Base-by-base conservation (phyloP, 2,888 invertebrate genomes). In the Drosophila niveifrons region DNA sequence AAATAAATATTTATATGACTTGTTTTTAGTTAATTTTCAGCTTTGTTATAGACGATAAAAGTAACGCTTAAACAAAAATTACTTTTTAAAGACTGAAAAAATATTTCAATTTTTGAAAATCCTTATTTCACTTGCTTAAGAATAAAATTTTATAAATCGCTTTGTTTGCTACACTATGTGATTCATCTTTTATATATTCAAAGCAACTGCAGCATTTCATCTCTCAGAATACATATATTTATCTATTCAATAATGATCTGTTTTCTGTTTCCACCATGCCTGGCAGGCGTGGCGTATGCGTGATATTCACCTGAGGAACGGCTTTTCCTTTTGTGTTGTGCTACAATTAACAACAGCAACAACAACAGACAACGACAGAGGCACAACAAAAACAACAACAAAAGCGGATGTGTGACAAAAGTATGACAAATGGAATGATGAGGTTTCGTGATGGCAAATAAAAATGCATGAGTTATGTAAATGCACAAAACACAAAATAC, bases 291-390 rank as follows among this genome's bases (percentile, higher is more conserved):
- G 44, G 31, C 41, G 56, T 43, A 41, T 50, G 59, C 51, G 46
- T 69, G 77, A 79, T 87, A 91, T 83, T 92, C 92, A 92, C 92
- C 92, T 92, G 92, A 70, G 70, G 64, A 72, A 91, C 93, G 93
- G 81, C 92, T 92, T 93, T 93, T 94, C 93, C 93, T 92, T 90
- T 94, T 94, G 90, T 93, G 93, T 92, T 94, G 94, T 87, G 94
- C 94, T 94, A 87, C 76, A 84, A 80, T 62, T 53, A 51, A 52
- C 66, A 59, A 80, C 82, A 82, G 78, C 41, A 43, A 80, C 82
- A 82, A 81, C 41, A 43, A 36, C 36, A 44, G 57, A 59, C 62
- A 61, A 59, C 62, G 44, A 72, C 57, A 79, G 39, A 79, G 39
- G 41, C 66, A 66, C 52, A 78, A 67, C 63, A 73, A 64, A 64